A percentile compares a stretch with the other conserved stretches of the same genome.
These are phyloP conservation scores for Rhagoletis zephyria DNA, from an alignment of 1,140 invertebrate genomes.

Conservation along the genomic window DNA sequence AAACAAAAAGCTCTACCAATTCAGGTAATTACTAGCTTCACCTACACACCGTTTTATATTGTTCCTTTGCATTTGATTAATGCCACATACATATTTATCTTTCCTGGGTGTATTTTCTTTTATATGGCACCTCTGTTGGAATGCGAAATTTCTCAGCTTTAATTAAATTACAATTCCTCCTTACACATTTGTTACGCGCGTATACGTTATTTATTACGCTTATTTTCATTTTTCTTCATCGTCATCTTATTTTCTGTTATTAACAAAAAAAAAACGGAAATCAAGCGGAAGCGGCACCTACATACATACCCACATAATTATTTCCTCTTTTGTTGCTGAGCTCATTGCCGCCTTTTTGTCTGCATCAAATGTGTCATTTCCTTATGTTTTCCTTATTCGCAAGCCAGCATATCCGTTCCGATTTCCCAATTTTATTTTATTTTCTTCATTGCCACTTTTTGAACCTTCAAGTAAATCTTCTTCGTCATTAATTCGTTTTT, in stretches of 20 bases:
- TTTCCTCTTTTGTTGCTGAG: not conserved
- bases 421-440: not conserved
- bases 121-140: not conserved
- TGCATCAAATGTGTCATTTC: not conserved
- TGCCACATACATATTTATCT: no score
- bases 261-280: constrained; percentile 14
- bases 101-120: no score
- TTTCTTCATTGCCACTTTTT: not conserved
- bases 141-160: not conserved
- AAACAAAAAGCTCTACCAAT: no score
- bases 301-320: not conserved
- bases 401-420: not conserved
- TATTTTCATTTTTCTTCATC: constrained; percentile 1
- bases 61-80: no score
- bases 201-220: not conserved
- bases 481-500: constrained; percentile 42
- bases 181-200: not conserved
- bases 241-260: not conserved
- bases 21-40: no score
- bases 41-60: no score
- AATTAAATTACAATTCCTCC: constrained; percentile 5
- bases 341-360: not conserved
- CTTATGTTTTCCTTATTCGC: not conserved
- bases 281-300: not conserved
- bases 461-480: not conserved